phyloP scores from a whole-genome alignment of 2,113 vertebrate species.

The Oreochromis niloticus region DNA sequence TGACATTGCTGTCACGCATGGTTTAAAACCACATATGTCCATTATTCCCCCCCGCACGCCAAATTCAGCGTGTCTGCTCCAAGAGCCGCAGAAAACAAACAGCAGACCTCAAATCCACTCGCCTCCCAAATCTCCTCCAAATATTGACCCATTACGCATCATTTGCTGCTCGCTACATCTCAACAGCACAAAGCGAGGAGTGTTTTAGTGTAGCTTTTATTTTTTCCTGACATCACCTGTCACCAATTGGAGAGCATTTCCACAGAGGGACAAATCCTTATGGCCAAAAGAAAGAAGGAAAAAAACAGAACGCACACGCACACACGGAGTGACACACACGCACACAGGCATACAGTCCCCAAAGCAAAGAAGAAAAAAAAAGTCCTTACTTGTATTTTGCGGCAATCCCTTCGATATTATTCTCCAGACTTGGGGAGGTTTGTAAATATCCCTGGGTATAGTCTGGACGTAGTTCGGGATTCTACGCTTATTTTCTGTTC shows the following conservation, averaged over 20 bases:
- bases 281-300: background rate
- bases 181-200: background rate
- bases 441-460: conserved; percentile 58
- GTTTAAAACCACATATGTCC: conserved; percentile 12
- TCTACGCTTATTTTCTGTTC: background rate
- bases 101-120: conserved; percentile 12
- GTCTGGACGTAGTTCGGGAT: conserved; percentile 1
- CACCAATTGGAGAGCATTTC: background rate
- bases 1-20: background rate
- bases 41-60: background rate
- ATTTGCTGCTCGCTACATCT: background rate
- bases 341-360: background rate
- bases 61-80: conserved; percentile 30
- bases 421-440: conserved; percentile 39
- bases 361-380: conserved; percentile 45
- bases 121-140: conserved; percentile 22
- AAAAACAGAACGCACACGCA: background rate
- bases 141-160: conserved; percentile 53
- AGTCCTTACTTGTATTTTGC: conserved; percentile 69
- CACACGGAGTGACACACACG: background rate
- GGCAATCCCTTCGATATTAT: conserved; percentile 39
- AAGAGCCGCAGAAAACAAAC: conserved; percentile 39
- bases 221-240: background rate
- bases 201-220: background rate
- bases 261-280: background rate